Evolutionary conservation across 2,113 vertebrate species (phyloP), one percentile per base, ranked within the genome.

Genomic region (Alethe castanea): DNA sequence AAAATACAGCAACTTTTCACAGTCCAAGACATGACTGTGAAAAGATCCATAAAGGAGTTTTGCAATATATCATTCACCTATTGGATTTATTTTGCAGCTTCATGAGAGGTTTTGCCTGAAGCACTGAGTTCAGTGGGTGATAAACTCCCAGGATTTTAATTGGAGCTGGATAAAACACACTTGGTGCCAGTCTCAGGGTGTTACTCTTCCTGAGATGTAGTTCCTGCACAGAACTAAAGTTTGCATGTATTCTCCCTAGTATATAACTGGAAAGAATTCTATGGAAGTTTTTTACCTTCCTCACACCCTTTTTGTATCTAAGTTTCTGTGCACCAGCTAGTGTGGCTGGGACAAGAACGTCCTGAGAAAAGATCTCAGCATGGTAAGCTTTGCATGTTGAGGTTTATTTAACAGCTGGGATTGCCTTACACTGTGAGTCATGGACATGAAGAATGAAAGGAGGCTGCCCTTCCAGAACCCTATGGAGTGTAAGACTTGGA

Each of bases 71-170:
- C 25, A 29, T 36, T 81, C 18, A 60, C 12, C 4, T 44, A 12
- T 60, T 81, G 36, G 62, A 61, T 79, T 78, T 94, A 47, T 93
- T 87, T 93, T 84, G 40, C 35, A 78, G 35, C 54, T 25, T 79
- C 1, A 9, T 81, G 70, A 92, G 74, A 95, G 18, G 15, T 95
- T 78, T 94, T 86, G 52, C 60, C 50, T 72, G 67, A 57, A 89
- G 67, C 79, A 66, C 19, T 25, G 57, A 80, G 52, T 90, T 96
- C 54, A 79, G 64, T 72, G 85, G 14, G 11, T 88, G 71, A 57
- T 92, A 54, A 90, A 70, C 25, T 92, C 42, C 12, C 47, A 72
- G 24, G 18, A 44, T 92, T 93, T 97, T 92, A 92, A 83, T 23
- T 71, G 35, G 42, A 84, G 38, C 18, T 83, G 69, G 60, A 72